Evolutionary conservation across 2,888 invertebrate genomes (phyloP).

Genomic region (Rotaria sp.): DNA sequence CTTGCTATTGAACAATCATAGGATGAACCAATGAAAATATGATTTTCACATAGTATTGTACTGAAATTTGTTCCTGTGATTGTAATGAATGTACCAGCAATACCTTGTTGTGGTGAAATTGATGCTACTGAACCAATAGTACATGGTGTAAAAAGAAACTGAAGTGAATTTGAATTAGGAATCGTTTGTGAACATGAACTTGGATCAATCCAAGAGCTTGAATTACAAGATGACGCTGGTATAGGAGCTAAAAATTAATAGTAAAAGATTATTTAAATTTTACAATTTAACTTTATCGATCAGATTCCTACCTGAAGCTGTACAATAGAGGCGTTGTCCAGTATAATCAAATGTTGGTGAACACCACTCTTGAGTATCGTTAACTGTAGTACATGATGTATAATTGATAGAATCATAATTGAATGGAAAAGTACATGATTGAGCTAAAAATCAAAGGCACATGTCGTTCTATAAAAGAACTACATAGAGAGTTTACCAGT

Average conservation of each 20-base stretch:
- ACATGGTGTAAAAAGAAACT: background rate
- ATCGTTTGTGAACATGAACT: background rate
- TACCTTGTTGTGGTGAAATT: background rate
- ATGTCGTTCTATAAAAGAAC: background rate
- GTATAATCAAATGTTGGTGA: background rate
- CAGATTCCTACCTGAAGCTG: background rate
- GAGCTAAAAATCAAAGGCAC: background rate
- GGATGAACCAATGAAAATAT: background rate
- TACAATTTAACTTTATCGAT: too few species aligned
- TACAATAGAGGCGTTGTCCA: slow-evolving; percentile 19
- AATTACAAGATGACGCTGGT: background rate
- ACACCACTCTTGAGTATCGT: slow-evolving; percentile 31
- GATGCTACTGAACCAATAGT: background rate
- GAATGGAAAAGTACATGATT: slow-evolving; percentile 34
- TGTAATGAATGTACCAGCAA: background rate
- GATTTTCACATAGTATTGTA: slow-evolving; percentile 25
- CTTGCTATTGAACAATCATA: background rate
- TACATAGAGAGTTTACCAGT: background rate
- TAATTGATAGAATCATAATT: background rate
- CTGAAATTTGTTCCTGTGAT: slow-evolving; percentile 14
- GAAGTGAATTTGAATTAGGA: background rate
- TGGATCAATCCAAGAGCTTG: background rate
- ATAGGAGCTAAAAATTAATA: background rate
- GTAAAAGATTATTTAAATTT: background rate
- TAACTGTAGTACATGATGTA: slow-evolving; percentile 10